Conservation (phyloP, 2,113 vertebrate genomes). For the Onychostoma macrolepis region DNA sequence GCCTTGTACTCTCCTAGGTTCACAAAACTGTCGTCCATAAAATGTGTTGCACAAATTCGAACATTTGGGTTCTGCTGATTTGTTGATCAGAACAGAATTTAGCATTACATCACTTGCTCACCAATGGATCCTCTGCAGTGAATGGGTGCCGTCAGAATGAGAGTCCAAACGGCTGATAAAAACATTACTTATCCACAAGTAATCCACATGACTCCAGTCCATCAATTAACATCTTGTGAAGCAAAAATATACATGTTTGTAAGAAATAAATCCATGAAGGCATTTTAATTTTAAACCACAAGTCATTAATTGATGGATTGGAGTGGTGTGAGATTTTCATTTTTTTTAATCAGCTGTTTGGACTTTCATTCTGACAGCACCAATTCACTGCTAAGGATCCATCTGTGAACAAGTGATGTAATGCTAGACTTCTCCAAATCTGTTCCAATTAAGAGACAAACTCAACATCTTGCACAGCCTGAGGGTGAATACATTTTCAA, state of each 20-base stretch:
- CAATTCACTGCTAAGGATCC: not conserved
- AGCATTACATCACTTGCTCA: not conserved
- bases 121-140: not conserved
- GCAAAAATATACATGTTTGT: too few relatives aligned
- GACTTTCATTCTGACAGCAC: not conserved
- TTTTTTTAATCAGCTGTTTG: not conserved
- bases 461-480: not conserved
- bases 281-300: not conserved
- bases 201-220: not conserved
- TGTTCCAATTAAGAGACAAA: not conserved
- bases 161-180: not conserved
- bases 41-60: too few relatives aligned
- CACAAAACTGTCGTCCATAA: too few relatives aligned
- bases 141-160: not conserved
- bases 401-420: not conserved
- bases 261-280: not conserved
- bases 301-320: not conserved
- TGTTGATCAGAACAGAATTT: not conserved
- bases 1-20: too few relatives aligned
- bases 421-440: not conserved
- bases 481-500: not conserved
- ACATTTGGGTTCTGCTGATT: too few relatives aligned
- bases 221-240: not conserved
- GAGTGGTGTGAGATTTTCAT: not conserved
- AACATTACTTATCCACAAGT: not conserved